These are phyloP conservation scores for Lingula anatina DNA, from an alignment of 2,888 invertebrate genomes.

Conservation along the genomic window DNA sequence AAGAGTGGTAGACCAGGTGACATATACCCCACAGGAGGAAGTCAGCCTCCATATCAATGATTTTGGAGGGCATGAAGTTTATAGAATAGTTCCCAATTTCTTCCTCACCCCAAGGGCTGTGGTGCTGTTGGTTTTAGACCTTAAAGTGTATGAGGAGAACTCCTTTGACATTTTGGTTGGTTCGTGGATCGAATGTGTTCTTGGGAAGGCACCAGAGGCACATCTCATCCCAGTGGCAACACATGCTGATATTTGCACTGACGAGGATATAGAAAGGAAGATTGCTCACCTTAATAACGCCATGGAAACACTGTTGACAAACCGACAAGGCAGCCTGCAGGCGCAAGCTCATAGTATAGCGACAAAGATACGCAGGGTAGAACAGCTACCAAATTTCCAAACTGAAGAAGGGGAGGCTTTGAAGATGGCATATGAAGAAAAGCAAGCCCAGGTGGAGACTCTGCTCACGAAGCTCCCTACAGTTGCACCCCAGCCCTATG, in stretches of 20 bases:
- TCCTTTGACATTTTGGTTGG: conserved; percentile 27
- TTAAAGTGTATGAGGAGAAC: conserved; percentile 23
- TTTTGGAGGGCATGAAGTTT: conserved; percentile 43
- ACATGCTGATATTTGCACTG: conserved; percentile 30
- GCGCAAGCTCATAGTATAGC: too few species aligned
- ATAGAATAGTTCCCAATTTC: conserved; percentile 44
- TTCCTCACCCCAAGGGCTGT: conserved; percentile 40
- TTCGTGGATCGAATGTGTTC: conserved; percentile 38
- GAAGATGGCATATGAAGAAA: too few species aligned
- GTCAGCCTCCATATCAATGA: conserved; percentile 37
- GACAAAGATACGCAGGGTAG: too few species aligned
- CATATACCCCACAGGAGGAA: conserved; percentile 37
- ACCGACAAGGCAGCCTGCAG: too few species aligned
- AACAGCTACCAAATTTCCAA: too few species aligned
- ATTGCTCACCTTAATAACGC: too few species aligned
- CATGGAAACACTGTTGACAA: too few species aligned
- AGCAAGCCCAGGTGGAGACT: too few species aligned
- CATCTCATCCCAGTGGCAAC: conserved; percentile 32
- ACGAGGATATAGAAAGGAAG: conserved; percentile 22
- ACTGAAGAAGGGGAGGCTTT: too few species aligned
- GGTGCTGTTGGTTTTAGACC: conserved; percentile 36
- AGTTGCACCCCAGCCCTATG: too few species aligned
- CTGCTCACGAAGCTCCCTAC: too few species aligned
- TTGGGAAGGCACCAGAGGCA: conserved; percentile 36
- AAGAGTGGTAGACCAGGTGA: conserved; percentile 39